Percentiles rank a stretch among this genome's conserved stretches.
These are phyloP conservation scores for Tenthredo mesomela DNA, from an alignment of 2,888 invertebrate genomes.

Conservation along the genomic window DNA sequence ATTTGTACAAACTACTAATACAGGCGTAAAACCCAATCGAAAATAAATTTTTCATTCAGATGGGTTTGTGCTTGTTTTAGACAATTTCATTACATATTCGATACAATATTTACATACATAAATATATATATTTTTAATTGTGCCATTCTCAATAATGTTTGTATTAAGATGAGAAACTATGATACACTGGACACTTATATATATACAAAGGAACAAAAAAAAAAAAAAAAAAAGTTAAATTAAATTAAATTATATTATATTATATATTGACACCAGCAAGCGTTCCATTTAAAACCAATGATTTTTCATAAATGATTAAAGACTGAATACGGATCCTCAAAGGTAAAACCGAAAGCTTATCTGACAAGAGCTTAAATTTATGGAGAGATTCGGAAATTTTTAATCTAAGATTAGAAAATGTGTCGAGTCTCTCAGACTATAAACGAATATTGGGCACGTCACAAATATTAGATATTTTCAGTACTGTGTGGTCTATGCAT, in stretches of 20 bases:
- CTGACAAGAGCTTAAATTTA: conserved; percentile 45
- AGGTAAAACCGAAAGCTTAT: conserved; percentile 24
- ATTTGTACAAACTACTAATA: conserved; percentile 6
- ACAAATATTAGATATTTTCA: conserved; percentile 11
- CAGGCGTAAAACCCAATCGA: not conserved
- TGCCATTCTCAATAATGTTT: conserved; percentile 23
- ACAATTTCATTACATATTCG: not conserved
- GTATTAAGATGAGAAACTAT: not conserved
- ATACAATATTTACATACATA: not conserved
- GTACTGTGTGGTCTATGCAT: not conserved
- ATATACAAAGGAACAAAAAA: no score
- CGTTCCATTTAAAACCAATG: conserved; percentile 30
- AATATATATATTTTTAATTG: not conserved
- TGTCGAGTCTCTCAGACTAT: conserved; percentile 49
- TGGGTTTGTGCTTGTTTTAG: not conserved
- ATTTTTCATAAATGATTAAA: conserved; percentile 25
- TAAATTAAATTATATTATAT: not conserved
- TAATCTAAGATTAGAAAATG: conserved; percentile 31
- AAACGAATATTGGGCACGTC: conserved; percentile 27
- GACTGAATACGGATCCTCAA: conserved; percentile 44
- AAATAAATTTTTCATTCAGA: not conserved
- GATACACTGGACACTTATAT: not conserved
- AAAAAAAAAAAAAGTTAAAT: not conserved
- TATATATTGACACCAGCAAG: conserved; percentile 4
- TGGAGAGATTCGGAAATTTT: conserved; percentile 32